A percentile compares a stretch with the other conserved stretches of the same genome.
phyloP scores from a whole-genome alignment of 1,140 invertebrate genomes.

The Campoletis sonorensis region DNA sequence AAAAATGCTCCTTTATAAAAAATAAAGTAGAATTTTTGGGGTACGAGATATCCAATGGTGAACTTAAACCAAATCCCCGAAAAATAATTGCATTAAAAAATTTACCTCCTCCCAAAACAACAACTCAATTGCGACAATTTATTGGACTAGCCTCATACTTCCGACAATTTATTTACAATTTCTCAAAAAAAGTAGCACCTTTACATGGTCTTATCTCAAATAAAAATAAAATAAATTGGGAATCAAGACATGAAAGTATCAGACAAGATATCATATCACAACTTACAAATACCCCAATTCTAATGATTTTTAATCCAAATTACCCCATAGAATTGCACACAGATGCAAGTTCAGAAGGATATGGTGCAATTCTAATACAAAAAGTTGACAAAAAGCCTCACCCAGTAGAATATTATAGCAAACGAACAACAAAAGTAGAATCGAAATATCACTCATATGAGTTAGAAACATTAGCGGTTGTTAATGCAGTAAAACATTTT shows the following conservation, averaged over 20 bases:
- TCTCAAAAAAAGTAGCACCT: background rate
- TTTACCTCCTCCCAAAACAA: constrained; percentile 56
- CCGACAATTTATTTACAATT: background rate
- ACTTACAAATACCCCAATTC: constrained; percentile 11
- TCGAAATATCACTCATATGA: background rate
- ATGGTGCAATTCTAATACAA: constrained; percentile 25
- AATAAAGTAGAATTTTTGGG: constrained; percentile 62
- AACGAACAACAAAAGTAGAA: constrained; percentile 53
- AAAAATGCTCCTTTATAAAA: constrained; percentile 66
- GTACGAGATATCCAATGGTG: constrained; percentile 53
- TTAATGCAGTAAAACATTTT: constrained; percentile 56
- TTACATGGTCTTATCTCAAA: background rate
- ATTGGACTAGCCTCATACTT: constrained; percentile 63
- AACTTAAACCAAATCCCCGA: constrained; percentile 52
- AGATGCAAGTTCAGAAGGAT: constrained; percentile 18
- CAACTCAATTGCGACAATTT: constrained; percentile 58
- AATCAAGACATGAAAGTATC: background rate
- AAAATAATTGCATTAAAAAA: constrained; percentile 50
- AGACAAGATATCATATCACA: background rate
- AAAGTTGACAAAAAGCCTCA: constrained; percentile 25
- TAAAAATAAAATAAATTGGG: background rate
- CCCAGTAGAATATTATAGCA: constrained; percentile 32
- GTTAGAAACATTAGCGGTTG: background rate
- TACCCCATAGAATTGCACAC: constrained; percentile 35
- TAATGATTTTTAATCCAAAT: constrained; percentile 30